Percentiles rank a stretch among this genome's conserved stretches.
phyloP scores from a whole-genome alignment of 1,140 invertebrate genomes.

The Drepana arcuata region DNA sequence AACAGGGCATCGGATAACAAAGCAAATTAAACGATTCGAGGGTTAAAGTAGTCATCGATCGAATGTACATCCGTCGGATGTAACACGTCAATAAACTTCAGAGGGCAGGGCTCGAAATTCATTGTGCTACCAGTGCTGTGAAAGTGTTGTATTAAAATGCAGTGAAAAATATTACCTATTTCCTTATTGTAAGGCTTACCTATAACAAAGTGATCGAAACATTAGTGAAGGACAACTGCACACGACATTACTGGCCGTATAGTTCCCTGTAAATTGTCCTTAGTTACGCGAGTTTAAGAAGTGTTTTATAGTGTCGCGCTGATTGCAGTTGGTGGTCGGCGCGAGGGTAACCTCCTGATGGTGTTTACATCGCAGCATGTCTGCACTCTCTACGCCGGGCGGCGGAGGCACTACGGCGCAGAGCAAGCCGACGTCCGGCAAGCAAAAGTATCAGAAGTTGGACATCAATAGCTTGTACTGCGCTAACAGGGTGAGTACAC shows the following conservation, averaged over 20 bases:
- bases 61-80: constrained; percentile 56
- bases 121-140: constrained; percentile 44
- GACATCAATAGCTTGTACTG: constrained; percentile 98
- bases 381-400: constrained; percentile 72
- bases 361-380: constrained; percentile 73
- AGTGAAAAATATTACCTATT: constrained; percentile 6
- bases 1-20: constrained; percentile 12
- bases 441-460: constrained; percentile 94
- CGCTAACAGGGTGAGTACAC: constrained; percentile 81
- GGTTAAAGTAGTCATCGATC: constrained; percentile 48
- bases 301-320: constrained; percentile 31
- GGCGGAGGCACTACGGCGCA: constrained; percentile 71
- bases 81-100: constrained; percentile 68
- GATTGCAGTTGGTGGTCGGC: constrained; percentile 65
- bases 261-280: no score
- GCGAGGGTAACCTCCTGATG: constrained; percentile 71
- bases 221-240: constrained; percentile 30
- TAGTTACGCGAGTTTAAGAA: no score
- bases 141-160: constrained; percentile 41
- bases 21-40: constrained; percentile 18
- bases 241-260: no score
- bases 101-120: constrained; percentile 59
- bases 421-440: constrained; percentile 73
- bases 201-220: no score
- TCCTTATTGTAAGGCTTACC: no score